Evolutionary conservation across 2,113 vertebrate genomes (phyloP), one percentile per base, ranked within the genome.

Genomic region (Montifringilla adamsi): DNA sequence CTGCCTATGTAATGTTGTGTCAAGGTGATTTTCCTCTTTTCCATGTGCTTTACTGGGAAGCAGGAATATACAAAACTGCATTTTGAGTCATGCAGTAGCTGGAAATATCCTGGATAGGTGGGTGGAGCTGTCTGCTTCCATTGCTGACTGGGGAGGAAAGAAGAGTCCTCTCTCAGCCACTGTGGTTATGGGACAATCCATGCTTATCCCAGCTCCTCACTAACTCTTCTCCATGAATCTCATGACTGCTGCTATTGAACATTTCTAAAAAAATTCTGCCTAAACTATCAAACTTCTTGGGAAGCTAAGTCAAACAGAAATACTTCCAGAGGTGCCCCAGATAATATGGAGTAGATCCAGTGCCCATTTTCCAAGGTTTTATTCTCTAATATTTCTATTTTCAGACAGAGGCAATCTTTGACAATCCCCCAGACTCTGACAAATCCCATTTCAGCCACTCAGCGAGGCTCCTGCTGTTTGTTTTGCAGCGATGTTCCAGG

Each of bases 401-500:
- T 67, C 68, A 37, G 35, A 15, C 41, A 67, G 26, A 77, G n/a
- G 9, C 3, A 9, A 19, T 12, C 44, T 82, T 67, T n/a, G 47
- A 78, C 37, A 81, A 10, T 10, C 18, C 56, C 23, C 16, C 28
- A 64, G 53, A 4, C 22, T 60, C 39, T 81, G 35, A 6, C 1
- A 7, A 39, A 44, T 17, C 30, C 43, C 3, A 15, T 47, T 68
- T 47, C 56, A 64, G 28, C 11, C 22, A 0, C 43, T 68, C n/a
- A 75, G 3, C 0, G 0, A 39, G 22, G 10, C 55, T 33, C 64
- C 28, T 67, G 23, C 83, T 31, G 11, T 93, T 41, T 94, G 17
- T 78, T 79, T 90, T 90, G 22, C 96, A 99, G 99, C 98, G 2
- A 98, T 98, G 97, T 98, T 99, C 82, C 99, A 99, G 94, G 99